phyloP scores from a whole-genome alignment of 1,140 invertebrate genomes.

The Calliphora vicina region DNA sequence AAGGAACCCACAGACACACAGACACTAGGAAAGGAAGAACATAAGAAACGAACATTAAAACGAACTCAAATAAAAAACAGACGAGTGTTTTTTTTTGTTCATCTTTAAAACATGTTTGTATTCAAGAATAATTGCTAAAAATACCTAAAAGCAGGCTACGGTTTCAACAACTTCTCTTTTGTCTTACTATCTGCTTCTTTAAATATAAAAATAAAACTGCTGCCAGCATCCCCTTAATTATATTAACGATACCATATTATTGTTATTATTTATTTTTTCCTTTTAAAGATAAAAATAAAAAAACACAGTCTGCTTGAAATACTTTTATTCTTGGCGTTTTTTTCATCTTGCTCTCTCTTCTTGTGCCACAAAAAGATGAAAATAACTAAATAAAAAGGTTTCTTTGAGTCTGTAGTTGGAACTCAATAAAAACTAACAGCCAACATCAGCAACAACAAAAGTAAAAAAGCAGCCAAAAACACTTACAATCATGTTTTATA shows the following conservation, averaged over 20 bases:
- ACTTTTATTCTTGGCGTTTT: not conserved
- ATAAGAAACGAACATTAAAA: not conserved
- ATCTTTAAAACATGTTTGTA: not conserved
- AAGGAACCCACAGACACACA: not conserved
- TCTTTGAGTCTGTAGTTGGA: not conserved
- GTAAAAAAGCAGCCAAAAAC: too few relatives aligned
- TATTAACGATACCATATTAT: not conserved
- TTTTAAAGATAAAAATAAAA: not conserved
- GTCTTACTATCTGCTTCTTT: not conserved
- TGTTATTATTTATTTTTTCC: not conserved
- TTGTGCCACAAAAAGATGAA: not conserved
- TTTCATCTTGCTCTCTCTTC: not conserved
- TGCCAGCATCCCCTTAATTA: not conserved
- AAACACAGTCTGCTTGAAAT: not conserved
- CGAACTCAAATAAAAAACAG: not conserved
- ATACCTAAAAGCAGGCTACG: not conserved
- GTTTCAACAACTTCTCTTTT: not conserved
- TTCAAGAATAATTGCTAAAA: constrained; percentile 2
- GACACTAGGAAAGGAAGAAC: not conserved
- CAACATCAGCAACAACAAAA: not conserved
- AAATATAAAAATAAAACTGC: not conserved
- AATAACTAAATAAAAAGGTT: not conserved
- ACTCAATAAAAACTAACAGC: not conserved
- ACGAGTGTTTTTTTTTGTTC: not conserved
- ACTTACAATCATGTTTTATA: not conserved